A percentile compares a stretch with the other conserved stretches of the same genome.
These are phyloP conservation scores for Xiphophorus birchmanni DNA, from an alignment of 2,797 vertebrate genomes.

Conservation along the genomic window DNA sequence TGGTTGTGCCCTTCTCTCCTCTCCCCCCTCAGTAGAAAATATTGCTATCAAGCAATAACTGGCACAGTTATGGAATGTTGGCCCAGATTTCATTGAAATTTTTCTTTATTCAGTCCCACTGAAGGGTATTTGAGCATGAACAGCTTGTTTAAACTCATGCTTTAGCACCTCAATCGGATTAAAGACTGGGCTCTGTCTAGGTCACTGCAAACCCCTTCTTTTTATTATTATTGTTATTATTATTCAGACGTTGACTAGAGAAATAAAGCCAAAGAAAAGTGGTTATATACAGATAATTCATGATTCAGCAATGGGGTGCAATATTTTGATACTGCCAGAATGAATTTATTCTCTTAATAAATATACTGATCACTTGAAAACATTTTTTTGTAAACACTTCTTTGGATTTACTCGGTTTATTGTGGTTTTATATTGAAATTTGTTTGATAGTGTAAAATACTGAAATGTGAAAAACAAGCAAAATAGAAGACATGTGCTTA, in stretches of 20 bases:
- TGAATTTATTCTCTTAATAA: no score
- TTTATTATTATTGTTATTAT: background rate
- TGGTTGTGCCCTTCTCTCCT: background rate
- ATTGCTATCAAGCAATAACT: background rate
- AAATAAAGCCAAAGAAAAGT: background rate
- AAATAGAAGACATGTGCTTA: no score
- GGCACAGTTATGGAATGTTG: background rate
- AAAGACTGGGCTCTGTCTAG: no score
- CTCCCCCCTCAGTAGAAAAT: background rate
- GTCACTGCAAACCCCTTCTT: background rate
- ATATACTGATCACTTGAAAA: no score
- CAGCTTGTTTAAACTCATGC: background rate
- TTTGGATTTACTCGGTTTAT: no score
- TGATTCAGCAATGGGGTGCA: no score
- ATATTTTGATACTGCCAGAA: no score
- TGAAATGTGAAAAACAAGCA: no score
- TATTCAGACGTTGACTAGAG: background rate
- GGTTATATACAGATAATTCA: no score
- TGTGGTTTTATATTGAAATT: no score
- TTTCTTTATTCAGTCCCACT: background rate
- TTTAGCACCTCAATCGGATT: background rate
- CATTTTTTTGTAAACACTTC: no score
- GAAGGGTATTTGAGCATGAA: background rate
- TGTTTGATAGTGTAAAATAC: no score
- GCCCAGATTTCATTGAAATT: background rate